These are phyloP conservation scores for Steinernema feltiae DNA, from an alignment of 1,140 invertebrate genomes.

Conservation along the genomic window DNA sequence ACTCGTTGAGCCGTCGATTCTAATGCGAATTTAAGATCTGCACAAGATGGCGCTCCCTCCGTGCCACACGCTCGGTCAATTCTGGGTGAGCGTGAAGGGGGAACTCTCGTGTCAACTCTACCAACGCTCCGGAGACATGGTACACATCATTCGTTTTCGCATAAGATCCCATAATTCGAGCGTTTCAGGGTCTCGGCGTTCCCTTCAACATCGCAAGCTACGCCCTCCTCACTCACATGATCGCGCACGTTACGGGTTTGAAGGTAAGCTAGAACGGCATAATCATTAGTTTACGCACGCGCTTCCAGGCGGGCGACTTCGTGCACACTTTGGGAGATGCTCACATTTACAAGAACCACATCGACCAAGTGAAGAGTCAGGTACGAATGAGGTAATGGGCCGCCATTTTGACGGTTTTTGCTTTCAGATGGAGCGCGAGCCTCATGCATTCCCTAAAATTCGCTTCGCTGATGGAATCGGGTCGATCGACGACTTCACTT, in stretches of 20 bases:
- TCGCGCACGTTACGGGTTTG: constrained; percentile 83
- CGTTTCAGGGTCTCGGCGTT: constrained; percentile 75
- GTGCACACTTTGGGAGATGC: constrained; percentile 91
- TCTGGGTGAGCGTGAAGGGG: constrained; percentile 80
- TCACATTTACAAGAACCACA: constrained; percentile 89
- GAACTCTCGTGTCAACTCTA: constrained; percentile 82
- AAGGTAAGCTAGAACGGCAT: constrained; percentile 62
- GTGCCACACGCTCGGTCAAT: constrained; percentile 89
- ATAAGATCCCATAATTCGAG: constrained; percentile 5
- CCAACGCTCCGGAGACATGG: constrained; percentile 93
- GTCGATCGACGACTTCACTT: constrained; percentile 81
- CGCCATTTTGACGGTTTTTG: neutral
- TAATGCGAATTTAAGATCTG: constrained; percentile 65
- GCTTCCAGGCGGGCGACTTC: constrained; percentile 78
- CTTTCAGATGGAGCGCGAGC: constrained; percentile 68
- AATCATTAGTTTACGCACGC: neutral
- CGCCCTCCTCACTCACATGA: constrained; percentile 85
- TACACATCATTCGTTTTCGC: no score
- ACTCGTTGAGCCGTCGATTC: neutral
- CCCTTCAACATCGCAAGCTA: constrained; percentile 99
- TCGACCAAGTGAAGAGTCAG: constrained; percentile 77
- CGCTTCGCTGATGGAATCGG: constrained; percentile 68
- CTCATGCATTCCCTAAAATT: constrained; percentile 69
- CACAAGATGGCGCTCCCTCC: constrained; percentile 90
- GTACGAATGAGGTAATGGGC: constrained; percentile 47